A percentile compares a stretch with the other conserved stretches of the same genome.
phyloP scores from a whole-genome alignment of 2,888 invertebrate species.

The Ophioninae sp. region DNA sequence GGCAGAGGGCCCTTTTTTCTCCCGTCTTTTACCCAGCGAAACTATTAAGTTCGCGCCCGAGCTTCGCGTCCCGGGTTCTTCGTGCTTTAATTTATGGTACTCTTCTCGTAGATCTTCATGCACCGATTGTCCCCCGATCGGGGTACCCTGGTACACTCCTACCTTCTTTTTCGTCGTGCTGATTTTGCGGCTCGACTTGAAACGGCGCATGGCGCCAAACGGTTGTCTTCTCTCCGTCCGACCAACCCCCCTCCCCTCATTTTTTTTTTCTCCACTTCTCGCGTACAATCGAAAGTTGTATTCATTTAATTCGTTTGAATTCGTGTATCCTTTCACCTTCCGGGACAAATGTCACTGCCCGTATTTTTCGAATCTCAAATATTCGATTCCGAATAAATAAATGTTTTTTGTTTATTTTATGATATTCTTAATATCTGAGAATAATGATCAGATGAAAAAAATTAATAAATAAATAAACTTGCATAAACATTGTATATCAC shows the following conservation, averaged over 20 bases:
- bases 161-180: constrained; percentile 6
- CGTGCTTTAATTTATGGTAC: constrained; percentile 46
- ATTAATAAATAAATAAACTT: too few species aligned
- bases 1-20: constrained; percentile 14
- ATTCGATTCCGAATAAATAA: not conserved
- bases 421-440: too few species aligned
- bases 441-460: too few species aligned
- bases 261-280: constrained; percentile 9
- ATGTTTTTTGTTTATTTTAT: not conserved
- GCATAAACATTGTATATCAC: too few species aligned
- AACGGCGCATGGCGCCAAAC: constrained; percentile 43
- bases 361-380: not conserved
- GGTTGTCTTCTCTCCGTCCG: constrained; percentile 1
- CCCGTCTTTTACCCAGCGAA: constrained; percentile 29
- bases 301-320: constrained; percentile 27
- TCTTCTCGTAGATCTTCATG: constrained; percentile 25
- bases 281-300: constrained; percentile 7
- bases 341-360: not conserved
- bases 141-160: constrained; percentile 9
- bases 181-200: constrained; percentile 38
- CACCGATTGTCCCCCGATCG: constrained; percentile 44
- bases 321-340: constrained; percentile 16
- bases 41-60: constrained; percentile 52
- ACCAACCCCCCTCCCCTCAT: not conserved
- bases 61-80: constrained; percentile 30